Conservation (phyloP, 2,888 invertebrate species). For the Baronia brevicornis region DNA sequence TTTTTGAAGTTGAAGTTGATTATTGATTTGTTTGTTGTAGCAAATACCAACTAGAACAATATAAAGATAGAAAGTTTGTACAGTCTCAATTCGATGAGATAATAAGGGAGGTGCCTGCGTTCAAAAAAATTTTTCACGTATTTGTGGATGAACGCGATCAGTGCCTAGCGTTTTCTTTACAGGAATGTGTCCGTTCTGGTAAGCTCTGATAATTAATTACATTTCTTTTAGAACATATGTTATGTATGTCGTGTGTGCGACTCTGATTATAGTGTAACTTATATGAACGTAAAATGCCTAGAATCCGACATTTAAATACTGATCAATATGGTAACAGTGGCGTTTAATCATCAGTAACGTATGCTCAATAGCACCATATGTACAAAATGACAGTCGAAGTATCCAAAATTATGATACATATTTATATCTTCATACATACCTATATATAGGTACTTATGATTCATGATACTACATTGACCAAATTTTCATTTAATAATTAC, state of each 20-base stretch:
- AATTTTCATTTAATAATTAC: constrained; percentile 21
- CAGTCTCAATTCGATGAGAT: constrained; percentile 66
- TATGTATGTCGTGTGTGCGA: no score
- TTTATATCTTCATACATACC: no score
- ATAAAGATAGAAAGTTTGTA: constrained; percentile 61
- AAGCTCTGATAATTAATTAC: constrained; percentile 22
- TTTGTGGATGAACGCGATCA: constrained; percentile 67
- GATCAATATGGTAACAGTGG: no score
- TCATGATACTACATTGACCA: no score
- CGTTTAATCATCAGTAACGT: no score
- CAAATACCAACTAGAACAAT: constrained; percentile 52
- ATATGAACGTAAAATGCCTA: no score
- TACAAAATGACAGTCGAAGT: no score
- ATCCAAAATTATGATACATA: no score
- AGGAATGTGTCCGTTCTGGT: constrained; percentile 62
- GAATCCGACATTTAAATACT: no score
- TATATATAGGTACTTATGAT: background rate
- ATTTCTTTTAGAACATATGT: no score
- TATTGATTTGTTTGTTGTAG: constrained; percentile 31
- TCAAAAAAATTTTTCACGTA: constrained; percentile 67
- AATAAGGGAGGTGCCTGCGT: constrained; percentile 60
- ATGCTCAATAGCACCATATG: no score
- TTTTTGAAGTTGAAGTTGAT: background rate
- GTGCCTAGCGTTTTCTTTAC: constrained; percentile 62
- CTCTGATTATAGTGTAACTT: no score